A percentile compares a stretch with the other conserved stretches of the same genome.
Evolutionary conservation across 2,113 vertebrate species (phyloP).

Genomic region (Silurus glanis): DNA sequence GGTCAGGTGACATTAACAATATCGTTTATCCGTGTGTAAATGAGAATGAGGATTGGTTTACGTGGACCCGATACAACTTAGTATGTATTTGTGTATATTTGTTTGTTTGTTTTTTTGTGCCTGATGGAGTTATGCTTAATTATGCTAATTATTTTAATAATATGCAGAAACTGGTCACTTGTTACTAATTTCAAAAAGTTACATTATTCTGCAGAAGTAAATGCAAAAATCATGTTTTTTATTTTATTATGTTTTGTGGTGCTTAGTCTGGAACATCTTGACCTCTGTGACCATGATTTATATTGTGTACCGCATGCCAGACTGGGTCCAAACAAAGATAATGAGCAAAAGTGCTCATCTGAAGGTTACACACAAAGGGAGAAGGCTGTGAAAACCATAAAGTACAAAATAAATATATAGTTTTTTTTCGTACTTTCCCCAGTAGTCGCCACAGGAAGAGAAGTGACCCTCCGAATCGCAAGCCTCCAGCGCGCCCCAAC

Average conservation of each 20-base stretch:
- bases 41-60: background rate
- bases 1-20: background rate
- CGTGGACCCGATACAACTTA: background rate
- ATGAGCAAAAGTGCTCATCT: background rate
- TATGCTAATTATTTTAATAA: too few species aligned
- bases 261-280: background rate
- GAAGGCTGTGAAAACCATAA: background rate
- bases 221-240: background rate
- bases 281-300: background rate
- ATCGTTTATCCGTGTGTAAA: background rate
- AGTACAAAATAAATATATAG: background rate
- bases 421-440: background rate
- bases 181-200: background rate
- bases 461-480: conserved; percentile 82
- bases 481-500: conserved; percentile 84
- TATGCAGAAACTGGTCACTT: background rate
- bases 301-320: background rate
- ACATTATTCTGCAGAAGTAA: background rate
- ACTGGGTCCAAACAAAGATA: background rate
- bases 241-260: background rate
- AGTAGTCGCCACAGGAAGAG: conserved; percentile 85
- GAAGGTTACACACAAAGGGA: background rate
- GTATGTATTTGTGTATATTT: background rate
- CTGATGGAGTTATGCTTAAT: background rate
- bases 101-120: background rate